phyloP scores from a whole-genome alignment of 2,888 invertebrate genomes.

The Diarsia mendica region DNA sequence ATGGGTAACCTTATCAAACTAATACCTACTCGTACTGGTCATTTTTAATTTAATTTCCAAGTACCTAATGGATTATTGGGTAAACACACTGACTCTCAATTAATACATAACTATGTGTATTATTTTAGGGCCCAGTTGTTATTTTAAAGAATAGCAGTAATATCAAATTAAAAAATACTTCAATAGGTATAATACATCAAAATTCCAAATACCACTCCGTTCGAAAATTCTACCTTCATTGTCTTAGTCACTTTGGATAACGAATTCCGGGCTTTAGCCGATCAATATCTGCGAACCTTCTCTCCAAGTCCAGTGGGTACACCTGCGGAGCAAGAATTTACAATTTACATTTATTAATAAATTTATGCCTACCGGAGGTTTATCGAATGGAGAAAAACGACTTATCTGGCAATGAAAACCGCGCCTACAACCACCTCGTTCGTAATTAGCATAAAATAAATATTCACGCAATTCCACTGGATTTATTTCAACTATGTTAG shows the following conservation, averaged over 20 bases:
- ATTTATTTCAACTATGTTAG: conserved; percentile 40
- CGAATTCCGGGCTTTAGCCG: not conserved
- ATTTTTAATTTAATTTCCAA: not conserved
- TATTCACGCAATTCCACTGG: conserved; percentile 43
- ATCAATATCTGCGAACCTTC: not conserved
- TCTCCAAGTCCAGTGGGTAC: not conserved
- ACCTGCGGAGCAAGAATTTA: not conserved
- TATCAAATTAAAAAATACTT: not conserved
- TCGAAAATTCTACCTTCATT: not conserved
- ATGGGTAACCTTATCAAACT: not conserved
- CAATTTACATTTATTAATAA: conserved; percentile 16
- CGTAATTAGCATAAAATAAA: conserved; percentile 46
- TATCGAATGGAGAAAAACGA: conserved; percentile 5
- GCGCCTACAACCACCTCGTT: conserved; percentile 29
- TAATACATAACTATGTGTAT: not conserved
- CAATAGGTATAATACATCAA: not conserved
- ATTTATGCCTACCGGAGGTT: conserved; percentile 1
- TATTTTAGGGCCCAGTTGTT: not conserved
- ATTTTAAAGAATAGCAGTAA: not conserved
- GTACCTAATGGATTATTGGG: not conserved
- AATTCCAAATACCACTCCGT: not conserved
- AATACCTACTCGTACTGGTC: too few relatives aligned
- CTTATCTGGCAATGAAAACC: conserved; percentile 34
- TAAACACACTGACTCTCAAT: not conserved
- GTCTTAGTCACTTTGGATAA: not conserved